phyloP scores from a whole-genome alignment of 2,888 invertebrate genomes.

The Nemapogon koenigi region DNA sequence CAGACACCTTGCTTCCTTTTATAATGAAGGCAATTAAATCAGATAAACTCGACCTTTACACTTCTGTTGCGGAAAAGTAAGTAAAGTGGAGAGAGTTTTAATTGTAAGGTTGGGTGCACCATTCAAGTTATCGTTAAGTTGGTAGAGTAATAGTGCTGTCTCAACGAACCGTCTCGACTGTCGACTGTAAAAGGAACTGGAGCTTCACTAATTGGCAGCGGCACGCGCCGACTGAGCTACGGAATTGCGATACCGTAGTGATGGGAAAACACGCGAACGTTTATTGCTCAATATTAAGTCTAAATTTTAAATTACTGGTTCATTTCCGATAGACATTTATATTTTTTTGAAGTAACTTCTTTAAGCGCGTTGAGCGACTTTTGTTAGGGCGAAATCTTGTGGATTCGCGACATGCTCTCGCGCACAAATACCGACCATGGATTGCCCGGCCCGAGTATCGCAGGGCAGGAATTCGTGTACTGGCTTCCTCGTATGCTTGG shows the following conservation, averaged over 20 bases:
- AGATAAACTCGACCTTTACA: constrained; percentile 58
- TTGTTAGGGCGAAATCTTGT: background rate
- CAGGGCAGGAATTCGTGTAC: too few relatives aligned
- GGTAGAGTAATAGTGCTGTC: constrained; percentile 32
- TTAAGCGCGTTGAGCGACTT: background rate
- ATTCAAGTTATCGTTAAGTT: constrained; percentile 16
- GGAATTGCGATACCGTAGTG: constrained; percentile 1
- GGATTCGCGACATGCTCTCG: background rate
- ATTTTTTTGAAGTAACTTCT: background rate
- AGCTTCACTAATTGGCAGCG: constrained; percentile 61
- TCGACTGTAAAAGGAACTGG: constrained; percentile 54
- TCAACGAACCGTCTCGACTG: constrained; percentile 50
- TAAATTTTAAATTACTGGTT: background rate
- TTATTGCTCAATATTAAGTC: background rate
- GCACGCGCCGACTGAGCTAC: constrained; percentile 22
- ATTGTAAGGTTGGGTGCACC: constrained; percentile 19
- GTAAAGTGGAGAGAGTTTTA: constrained; percentile 40
- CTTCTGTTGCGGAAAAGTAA: constrained; percentile 36
- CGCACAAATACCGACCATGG: too few relatives aligned
- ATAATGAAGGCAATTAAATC: constrained; percentile 55
- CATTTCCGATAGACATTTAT: too few relatives aligned
- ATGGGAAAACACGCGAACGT: background rate
- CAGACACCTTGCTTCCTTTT: constrained; percentile 42
- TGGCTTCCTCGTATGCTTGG: too few relatives aligned
- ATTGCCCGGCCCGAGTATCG: too few relatives aligned